phyloP scores from a whole-genome alignment of 2,797 vertebrate species.

The Luscinia luscinia region DNA sequence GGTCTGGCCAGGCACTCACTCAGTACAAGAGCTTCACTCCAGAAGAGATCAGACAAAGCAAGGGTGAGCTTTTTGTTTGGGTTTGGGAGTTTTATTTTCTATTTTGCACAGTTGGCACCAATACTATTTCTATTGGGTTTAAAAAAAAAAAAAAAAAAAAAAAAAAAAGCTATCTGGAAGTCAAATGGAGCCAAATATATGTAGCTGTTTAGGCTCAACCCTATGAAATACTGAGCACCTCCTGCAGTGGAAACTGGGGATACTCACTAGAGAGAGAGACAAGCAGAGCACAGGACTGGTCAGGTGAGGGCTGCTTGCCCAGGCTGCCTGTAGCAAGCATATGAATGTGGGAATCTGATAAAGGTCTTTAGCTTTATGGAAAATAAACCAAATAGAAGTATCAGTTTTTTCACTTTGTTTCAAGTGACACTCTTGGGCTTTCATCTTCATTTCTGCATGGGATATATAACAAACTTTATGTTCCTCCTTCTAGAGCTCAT shows the following conservation, averaged over 20 bases:
- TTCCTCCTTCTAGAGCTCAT: not conserved
- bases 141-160: too few species aligned
- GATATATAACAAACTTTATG: not conserved
- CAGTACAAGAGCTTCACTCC: not conserved
- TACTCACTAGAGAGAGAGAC: not conserved
- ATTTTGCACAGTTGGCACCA: not conserved
- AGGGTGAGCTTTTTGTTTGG: not conserved
- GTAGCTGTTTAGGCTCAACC: not conserved
- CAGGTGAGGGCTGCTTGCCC: not conserved
- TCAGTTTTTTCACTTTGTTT: not conserved
- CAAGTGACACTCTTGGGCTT: not conserved
- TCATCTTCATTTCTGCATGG: not conserved
- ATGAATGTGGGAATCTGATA: not conserved
- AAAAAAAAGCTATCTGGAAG: not conserved
- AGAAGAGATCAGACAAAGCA: conserved; percentile 6
- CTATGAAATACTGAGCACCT: not conserved
- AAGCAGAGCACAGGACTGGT: not conserved
- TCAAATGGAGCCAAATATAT: not conserved
- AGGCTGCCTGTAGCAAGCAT: not conserved
- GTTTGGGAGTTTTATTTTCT: not conserved
- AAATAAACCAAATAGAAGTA: not conserved
- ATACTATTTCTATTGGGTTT: not conserved
- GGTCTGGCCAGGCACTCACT: not conserved
- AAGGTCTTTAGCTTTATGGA: not conserved
- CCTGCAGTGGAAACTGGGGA: not conserved